Evolutionary conservation across 2,888 invertebrate genomes (phyloP).

Genomic region (Drosophila pseudotakahashii): DNA sequence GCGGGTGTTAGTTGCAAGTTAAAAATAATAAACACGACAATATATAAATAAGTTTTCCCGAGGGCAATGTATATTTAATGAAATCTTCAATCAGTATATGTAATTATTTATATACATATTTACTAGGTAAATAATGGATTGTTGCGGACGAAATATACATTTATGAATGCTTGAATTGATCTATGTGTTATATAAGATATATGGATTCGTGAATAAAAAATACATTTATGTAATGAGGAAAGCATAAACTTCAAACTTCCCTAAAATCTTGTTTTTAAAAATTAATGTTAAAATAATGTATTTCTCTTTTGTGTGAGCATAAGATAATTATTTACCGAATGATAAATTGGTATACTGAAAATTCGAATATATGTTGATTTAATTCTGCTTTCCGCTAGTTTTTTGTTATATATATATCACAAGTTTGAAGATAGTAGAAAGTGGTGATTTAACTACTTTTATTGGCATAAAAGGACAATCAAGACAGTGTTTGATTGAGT

Average conservation of each 20-base stretch:
- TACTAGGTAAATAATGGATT: slow-evolving; percentile 14
- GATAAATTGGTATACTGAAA: slow-evolving; percentile 19
- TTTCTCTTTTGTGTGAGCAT: slow-evolving; percentile 16
- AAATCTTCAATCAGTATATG: background rate
- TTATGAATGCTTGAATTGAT: slow-evolving; percentile 5
- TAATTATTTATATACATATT: slow-evolving; percentile 17
- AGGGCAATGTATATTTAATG: background rate
- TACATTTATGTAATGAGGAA: background rate
- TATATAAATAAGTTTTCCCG: background rate
- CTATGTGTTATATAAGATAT: background rate
- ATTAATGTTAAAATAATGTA: slow-evolving; percentile 23
- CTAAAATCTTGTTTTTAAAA: slow-evolving; percentile 8
- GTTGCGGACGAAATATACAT: slow-evolving; percentile 7
- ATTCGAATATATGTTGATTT: slow-evolving; percentile 16
- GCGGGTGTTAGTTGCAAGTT: background rate
- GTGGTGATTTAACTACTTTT: slow-evolving; percentile 64
- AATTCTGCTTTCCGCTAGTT: slow-evolving; percentile 30
- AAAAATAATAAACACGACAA: background rate
- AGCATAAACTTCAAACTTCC: background rate
- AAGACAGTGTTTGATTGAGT: slow-evolving; percentile 12
- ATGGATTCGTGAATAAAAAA: background rate
- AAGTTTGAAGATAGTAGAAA: slow-evolving; percentile 75
- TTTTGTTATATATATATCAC: slow-evolving; percentile 64
- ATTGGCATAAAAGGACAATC: slow-evolving; percentile 55
- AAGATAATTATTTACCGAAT: slow-evolving; percentile 18